Base-by-base conservation (phyloP, 2,113 vertebrate species). In the Stercorarius parasiticus region DNA sequence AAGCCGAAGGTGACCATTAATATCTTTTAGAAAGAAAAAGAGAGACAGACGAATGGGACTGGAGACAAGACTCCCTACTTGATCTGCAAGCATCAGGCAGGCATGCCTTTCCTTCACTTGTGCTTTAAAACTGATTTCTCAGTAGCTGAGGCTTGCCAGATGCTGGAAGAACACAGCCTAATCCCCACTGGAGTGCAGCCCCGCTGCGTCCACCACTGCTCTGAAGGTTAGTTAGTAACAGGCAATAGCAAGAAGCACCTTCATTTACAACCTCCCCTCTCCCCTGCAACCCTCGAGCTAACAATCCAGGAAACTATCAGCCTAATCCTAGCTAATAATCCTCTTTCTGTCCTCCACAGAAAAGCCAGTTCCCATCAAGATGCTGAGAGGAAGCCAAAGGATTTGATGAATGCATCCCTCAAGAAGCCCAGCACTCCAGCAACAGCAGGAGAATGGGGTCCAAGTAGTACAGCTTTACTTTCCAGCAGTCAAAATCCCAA, bases 1-100 rank as follows among this genome's bases (percentile, higher is more conserved):
- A 17, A 80, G 13, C 4, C 72, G 4, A 2, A 26, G 4, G 5
- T 29, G 61, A 53, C 4, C 0, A 0, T 16, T 11, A 26, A 20
- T 11, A 25, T 1, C 1, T 71, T 84, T 27, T 1, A n/a, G 19
- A 27, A 42, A 32, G 21, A 7, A 52, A 9, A 69, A 27, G 29
- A 15, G 38, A 50, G 4, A 25, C 2, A 47, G 67, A 50, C 21
- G 29, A 52, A 7, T 2, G 3, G 40, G 66, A 23, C 0, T 15
- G n/a, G 11, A 52, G 45, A 17, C 6, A 70, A 70, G 16, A 2
- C 2, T 56, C 25, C 34, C 6, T 34, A 0, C 4, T 55, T 17
- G 17, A 36, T 32, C 55, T 13, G 26, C 7, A 15, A 18, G 13
- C 18, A 43, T 5, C 13, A 34, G 45, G 55, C 23, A 69, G 43